Conservation (phyloP, 64 coral and sea anemone genomes). For the Dendronephthya gigantea region DNA sequence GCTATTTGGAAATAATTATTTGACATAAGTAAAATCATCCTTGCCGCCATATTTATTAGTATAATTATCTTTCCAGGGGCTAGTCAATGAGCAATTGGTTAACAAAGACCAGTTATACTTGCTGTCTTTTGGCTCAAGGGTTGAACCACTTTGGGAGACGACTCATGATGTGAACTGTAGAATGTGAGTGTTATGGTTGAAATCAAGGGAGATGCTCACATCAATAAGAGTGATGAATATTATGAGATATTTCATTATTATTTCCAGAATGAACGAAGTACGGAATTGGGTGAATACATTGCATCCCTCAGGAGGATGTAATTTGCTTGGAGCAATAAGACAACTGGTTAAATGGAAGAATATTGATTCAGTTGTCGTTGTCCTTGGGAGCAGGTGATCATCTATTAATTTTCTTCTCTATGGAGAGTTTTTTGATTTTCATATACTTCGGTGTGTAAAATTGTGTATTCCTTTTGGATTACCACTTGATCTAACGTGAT, state of each 20-base stretch:
- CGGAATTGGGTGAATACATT: slow-evolving; percentile 61
- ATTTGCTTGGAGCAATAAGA: slow-evolving; percentile 62
- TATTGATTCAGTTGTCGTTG: slow-evolving; percentile 74
- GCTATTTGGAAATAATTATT: too few relatives aligned
- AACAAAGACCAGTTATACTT: slow-evolving; percentile 72
- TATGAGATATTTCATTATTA: neutral
- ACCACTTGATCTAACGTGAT: neutral
- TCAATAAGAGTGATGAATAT: too few relatives aligned
- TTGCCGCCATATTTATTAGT: neutral
- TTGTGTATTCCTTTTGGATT: too few relatives aligned
- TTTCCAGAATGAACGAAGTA: slow-evolving; percentile 58
- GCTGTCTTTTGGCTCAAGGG: slow-evolving; percentile 68
- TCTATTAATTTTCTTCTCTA: neutral
- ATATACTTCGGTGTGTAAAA: too few relatives aligned
- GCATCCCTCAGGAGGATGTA: slow-evolving; percentile 69
- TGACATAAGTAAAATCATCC: too few relatives aligned
- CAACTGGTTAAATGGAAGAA: slow-evolving; percentile 81
- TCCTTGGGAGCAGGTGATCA: slow-evolving; percentile 75
- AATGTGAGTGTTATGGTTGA: slow-evolving; percentile 50
- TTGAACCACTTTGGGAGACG: slow-evolving; percentile 61
- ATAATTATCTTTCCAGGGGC: slow-evolving; percentile 33
- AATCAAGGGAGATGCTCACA: too few relatives aligned
- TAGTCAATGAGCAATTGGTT: slow-evolving; percentile 72
- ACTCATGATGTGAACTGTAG: slow-evolving; percentile 79
- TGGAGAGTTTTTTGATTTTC: neutral